Conservation (phyloP, 1,140 invertebrate species). For the Diorhabda sublineata region DNA sequence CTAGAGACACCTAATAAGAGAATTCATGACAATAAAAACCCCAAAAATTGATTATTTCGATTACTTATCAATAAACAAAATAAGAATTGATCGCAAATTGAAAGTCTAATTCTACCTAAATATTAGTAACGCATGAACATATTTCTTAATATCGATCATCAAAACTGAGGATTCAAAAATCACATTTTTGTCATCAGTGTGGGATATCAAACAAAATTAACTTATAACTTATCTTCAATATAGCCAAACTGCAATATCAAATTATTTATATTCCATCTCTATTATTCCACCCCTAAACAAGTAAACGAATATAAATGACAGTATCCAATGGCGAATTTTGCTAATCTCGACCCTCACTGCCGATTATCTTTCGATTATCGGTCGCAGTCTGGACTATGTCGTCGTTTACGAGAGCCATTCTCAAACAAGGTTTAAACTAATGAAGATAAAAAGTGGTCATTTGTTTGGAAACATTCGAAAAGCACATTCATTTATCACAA, state of each 20-base stretch:
- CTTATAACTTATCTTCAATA: not conserved
- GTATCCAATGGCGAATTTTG: conserved; percentile 38
- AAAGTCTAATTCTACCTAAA: no score
- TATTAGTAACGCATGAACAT: no score
- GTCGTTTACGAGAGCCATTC: conserved; percentile 17
- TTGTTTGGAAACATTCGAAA: not conserved
- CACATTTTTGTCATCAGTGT: not conserved
- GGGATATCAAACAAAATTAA: not conserved
- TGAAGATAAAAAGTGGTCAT: conserved; percentile 10
- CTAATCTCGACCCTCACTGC: conserved; percentile 28
- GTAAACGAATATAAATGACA: conserved; percentile 42
- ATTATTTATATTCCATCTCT: not conserved
- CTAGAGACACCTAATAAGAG: no score
- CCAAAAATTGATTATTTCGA: no score
- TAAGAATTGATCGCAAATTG: no score
- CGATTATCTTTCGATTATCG: conserved; percentile 34
- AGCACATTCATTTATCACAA: not conserved
- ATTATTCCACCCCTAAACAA: conserved; percentile 10
- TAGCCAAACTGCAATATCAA: conserved; percentile 1
- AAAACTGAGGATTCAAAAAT: not conserved
- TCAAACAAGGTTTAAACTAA: conserved; percentile 3
- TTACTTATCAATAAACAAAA: no score
- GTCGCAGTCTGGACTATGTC: conserved; percentile 21
- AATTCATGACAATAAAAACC: no score
- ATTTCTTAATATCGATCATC: no score